Percentiles rank a stretch among this genome's conserved stretches.
phyloP scores from a whole-genome alignment of 2,113 vertebrate species.

The Hippocampus zosterae region DNA sequence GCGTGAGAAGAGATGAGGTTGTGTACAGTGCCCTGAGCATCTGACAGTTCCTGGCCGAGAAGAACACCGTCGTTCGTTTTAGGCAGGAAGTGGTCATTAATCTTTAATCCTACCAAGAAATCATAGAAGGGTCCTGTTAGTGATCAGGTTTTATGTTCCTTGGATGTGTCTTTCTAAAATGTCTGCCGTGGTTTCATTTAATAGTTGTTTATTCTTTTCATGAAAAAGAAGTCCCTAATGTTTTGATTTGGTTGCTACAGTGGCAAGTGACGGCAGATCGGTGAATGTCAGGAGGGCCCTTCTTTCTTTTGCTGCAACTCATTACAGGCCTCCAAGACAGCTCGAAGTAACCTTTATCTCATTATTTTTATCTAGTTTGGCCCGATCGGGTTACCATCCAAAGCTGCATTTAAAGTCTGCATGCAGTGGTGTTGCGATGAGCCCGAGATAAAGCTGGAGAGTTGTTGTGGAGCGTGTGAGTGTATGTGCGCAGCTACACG shows the following conservation, averaged over 20 bases:
- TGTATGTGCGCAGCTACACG: constrained; percentile 20
- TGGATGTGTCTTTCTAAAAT: too few species aligned
- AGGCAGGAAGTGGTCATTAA: too few species aligned
- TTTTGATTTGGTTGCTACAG: too few species aligned
- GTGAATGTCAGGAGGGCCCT: too few species aligned
- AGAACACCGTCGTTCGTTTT: too few species aligned
- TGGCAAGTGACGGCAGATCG: neutral
- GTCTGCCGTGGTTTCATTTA: too few species aligned
- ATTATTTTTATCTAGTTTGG: neutral
- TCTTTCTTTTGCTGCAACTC: neutral
- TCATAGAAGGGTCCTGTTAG: too few species aligned
- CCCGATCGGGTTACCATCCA: neutral
- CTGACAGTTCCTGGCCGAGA: too few species aligned
- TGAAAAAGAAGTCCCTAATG: too few species aligned
- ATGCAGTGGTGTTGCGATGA: neutral
- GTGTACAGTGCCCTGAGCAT: too few species aligned
- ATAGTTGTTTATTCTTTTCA: neutral
- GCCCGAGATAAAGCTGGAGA: neutral
- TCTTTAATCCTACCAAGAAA: too few species aligned
- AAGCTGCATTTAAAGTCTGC: neutral
- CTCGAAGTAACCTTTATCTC: neutral
- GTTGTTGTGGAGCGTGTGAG: neutral
- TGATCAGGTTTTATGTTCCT: too few species aligned
- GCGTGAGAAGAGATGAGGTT: neutral
- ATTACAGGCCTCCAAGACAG: neutral